Evolutionary conservation across 2,888 invertebrate genomes (phyloP), one percentile per base, ranked within the genome.

Genomic region (Ectemnius cavifrons): DNA sequence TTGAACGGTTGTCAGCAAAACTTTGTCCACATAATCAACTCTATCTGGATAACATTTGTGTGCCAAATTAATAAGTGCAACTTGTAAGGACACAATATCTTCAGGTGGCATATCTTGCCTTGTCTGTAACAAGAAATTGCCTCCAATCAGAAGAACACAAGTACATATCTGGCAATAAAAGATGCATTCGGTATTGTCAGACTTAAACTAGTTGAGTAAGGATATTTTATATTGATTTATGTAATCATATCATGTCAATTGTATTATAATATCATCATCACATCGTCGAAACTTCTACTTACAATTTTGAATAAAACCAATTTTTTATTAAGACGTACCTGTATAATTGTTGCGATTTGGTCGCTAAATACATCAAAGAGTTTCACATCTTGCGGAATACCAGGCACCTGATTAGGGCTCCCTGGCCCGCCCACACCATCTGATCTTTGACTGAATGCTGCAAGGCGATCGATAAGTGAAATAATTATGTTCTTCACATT

Each of bases 401-500:
- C 94, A 59, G 94, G 92, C 0, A 93, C 84, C 92, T 94, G 78
- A 91, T 85, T 77, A 87, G 92, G 75, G 93, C 92, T 84, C 92
- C 94, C 85, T 91, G 89, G 85, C 89, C 93, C 78, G 23, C 92
- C 93, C 6, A 92, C 92, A 61, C 93, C 94, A 85, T 94, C 94
- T 64, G 93, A 93, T 84, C 96, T 93, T 92, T 97, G 96, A 87
- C 97, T 97, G 86, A 95, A 97, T 0, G 95, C 94, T 0, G 97
- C 96, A 59, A 97, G 92, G 20, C 97, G 93, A 90, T 99, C 99
- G 85, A 99, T 99, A 46, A 99, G 92, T 1, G 98, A 97, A 81
- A 99, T 99, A 77, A 99, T 97, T 77, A 99, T 98, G 90, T 98
- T 99, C 92, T 99, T 99, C 6, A 99, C 98, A 91, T 99, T 99